These are phyloP conservation scores for Condylura cristata DNA, from an alignment of 2,113 vertebrate species.

Conservation along the genomic window DNA sequence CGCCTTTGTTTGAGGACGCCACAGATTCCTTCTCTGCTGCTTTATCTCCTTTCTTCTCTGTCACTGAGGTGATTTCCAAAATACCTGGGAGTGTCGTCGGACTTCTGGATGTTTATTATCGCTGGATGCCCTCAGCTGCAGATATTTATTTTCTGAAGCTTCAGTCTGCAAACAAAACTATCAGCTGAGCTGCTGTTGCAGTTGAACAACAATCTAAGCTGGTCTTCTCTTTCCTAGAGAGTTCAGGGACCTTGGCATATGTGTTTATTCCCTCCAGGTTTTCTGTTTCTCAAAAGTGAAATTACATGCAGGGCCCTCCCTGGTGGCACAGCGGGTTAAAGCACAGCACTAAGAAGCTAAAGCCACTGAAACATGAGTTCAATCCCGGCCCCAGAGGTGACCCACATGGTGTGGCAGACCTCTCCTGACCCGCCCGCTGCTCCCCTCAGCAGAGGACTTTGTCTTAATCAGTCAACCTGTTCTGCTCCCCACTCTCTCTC, in stretches of 20 bases:
- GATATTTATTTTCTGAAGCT: constrained; percentile 81
- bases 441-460: no score
- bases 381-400: no score
- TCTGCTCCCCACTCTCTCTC: no score
- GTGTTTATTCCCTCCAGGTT: constrained; percentile 41
- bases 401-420: no score
- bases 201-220: constrained; percentile 53
- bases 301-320: no score
- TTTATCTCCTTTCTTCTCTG: constrained; percentile 73
- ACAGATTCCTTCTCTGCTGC: constrained; percentile 63
- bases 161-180: constrained; percentile 77
- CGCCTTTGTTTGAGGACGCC: neutral
- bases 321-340: no score
- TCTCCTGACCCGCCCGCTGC: no score
- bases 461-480: no score
- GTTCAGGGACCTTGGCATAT: constrained; percentile 45
- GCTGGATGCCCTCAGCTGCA: constrained; percentile 68
- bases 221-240: constrained; percentile 51
- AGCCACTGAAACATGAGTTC: no score
- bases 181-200: constrained; percentile 71
- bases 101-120: constrained; percentile 80
- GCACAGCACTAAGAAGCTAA: no score
- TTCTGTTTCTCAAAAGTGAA: constrained; percentile 69
- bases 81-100: constrained; percentile 67
- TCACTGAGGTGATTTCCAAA: constrained; percentile 74